These are phyloP conservation scores for Eurypyga helias DNA, from an alignment of 2,113 vertebrate genomes.

Conservation along the genomic window DNA sequence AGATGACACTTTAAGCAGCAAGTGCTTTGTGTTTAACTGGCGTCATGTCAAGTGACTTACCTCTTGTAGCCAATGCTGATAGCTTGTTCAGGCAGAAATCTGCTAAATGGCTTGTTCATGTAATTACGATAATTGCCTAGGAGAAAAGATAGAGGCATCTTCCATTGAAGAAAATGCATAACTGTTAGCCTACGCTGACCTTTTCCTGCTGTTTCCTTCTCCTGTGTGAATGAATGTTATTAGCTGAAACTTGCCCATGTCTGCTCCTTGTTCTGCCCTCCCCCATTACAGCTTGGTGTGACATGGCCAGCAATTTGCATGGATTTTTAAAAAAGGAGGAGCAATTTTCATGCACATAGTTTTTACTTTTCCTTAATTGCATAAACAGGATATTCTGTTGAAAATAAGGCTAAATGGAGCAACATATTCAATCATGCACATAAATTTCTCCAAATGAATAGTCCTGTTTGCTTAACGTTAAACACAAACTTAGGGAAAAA, in stretches of 20 bases:
- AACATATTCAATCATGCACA: not conserved
- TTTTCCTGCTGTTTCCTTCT: constrained; percentile 26
- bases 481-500: not conserved
- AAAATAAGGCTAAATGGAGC: not conserved
- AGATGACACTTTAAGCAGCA: constrained; percentile 45
- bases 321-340: not conserved
- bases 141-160: constrained; percentile 16
- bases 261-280: not conserved
- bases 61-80: not conserved
- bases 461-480: not conserved
- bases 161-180: not conserved
- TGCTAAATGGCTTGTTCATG: constrained; percentile 38
- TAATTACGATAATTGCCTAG: constrained; percentile 54
- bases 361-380: not conserved
- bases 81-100: constrained; percentile 19
- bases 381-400: not conserved
- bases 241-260: not conserved
- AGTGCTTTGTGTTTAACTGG: constrained; percentile 33
- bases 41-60: constrained; percentile 15
- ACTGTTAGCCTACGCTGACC: not conserved
- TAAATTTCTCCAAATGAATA: not conserved
- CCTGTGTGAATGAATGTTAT: not conserved
- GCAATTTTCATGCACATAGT: not conserved
- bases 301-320: not conserved
- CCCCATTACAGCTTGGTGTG: not conserved